Percentiles rank a stretch among this genome's conserved stretches.
Conservation (phyloP, 2,888 invertebrate species). For the Tipula confusa region DNA sequence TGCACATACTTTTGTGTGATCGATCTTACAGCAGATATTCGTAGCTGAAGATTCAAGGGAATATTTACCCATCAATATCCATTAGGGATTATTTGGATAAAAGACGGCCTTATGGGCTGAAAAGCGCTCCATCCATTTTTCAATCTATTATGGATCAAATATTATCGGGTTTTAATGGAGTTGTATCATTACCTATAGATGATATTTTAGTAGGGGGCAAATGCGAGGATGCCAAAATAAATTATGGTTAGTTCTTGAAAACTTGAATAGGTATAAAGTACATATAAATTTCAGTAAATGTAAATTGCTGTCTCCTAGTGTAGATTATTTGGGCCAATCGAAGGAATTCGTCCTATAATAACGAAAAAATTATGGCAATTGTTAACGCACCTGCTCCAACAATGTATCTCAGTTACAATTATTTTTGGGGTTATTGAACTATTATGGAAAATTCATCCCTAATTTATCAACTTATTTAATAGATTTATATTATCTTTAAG, state of each 20-base stretch:
- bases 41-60: background rate
- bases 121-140: background rate
- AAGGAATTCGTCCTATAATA: background rate
- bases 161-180: background rate
- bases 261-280: background rate
- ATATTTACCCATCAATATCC: background rate
- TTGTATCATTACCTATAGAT: background rate
- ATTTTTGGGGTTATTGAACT: no score
- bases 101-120: no score
- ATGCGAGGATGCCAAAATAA: no score
- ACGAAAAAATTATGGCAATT: background rate
- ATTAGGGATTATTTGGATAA: background rate
- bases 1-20: slow-evolving; percentile 38
- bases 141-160: no score
- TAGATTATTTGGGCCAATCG: background rate
- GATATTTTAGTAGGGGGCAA: no score
- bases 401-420: no score
- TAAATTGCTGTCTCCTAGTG: background rate
- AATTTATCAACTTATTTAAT: no score
- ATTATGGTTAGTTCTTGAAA: no score
- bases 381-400: no score
- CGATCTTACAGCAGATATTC: slow-evolving; percentile 40
- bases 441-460: no score
- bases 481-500: no score
- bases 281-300: background rate